Evolutionary conservation across 2,113 vertebrate species (phyloP).

Genomic region (Anolis carolinensis): DNA sequence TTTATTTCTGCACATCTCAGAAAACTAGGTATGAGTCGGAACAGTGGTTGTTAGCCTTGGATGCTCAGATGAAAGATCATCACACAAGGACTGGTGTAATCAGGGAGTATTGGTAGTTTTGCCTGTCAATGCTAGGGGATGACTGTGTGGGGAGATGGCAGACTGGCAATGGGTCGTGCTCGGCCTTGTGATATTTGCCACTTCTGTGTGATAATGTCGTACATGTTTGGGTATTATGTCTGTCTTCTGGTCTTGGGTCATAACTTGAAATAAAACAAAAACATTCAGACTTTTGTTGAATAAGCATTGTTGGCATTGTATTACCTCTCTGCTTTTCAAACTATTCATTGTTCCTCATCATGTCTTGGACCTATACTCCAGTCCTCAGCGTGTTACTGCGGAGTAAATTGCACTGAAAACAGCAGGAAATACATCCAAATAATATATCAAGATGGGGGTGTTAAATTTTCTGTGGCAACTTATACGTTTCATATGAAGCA

Average conservation of each 20-base stretch:
- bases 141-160: no score
- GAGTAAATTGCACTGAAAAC: not conserved
- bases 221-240: not conserved
- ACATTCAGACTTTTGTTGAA: not conserved
- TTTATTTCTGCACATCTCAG: not conserved
- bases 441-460: not conserved
- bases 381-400: not conserved
- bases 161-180: no score
- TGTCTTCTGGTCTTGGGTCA: not conserved
- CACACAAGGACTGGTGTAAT: not conserved
- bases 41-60: not conserved
- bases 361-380: not conserved
- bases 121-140: no score
- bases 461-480: slow-evolving; percentile 4
- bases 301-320: not conserved
- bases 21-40: not conserved
- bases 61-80: not conserved
- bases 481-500: not conserved
- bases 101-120: no score
- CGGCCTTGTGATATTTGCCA: no score
- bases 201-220: not conserved
- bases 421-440: not conserved
- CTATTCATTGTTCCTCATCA: not conserved
- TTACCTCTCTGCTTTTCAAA: not conserved
- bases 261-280: slow-evolving; percentile 3